Percentiles rank a stretch among this genome's conserved stretches.
Evolutionary conservation across 2,888 invertebrate species (phyloP).

Genomic region (Agriopis aurantiaria): DNA sequence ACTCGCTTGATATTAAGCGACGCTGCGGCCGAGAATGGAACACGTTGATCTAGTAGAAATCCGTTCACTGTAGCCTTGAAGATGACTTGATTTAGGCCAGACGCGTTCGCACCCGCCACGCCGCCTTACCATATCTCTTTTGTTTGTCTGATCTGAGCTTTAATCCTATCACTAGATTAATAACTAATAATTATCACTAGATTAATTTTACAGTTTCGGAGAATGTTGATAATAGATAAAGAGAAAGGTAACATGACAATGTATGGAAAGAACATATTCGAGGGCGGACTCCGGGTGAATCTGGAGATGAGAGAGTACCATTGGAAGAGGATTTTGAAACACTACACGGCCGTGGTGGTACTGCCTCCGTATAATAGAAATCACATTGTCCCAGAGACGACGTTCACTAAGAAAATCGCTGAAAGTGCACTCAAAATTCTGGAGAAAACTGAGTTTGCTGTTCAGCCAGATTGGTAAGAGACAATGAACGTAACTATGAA

Average conservation of each 20-base stretch:
- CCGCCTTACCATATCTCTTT: too few relatives aligned
- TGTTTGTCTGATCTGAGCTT: too few relatives aligned
- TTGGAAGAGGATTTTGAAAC: slow-evolving; percentile 74
- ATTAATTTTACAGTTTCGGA: slow-evolving; percentile 65
- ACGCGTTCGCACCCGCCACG: too few relatives aligned
- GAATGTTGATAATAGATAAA: slow-evolving; percentile 63
- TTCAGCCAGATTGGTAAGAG: slow-evolving; percentile 79
- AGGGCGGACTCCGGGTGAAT: slow-evolving; percentile 70
- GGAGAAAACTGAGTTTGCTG: slow-evolving; percentile 67
- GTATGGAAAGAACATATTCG: slow-evolving; percentile 70
- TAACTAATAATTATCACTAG: background rate
- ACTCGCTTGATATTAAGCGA: too few relatives aligned
- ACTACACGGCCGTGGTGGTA: slow-evolving; percentile 75
- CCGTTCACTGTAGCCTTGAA: too few relatives aligned
- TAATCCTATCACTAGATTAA: too few relatives aligned
- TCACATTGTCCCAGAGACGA: slow-evolving; percentile 60
- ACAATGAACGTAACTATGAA: too few relatives aligned
- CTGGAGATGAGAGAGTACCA: slow-evolving; percentile 71
- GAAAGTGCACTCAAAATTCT: slow-evolving; percentile 66
- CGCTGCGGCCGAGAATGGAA: too few relatives aligned
- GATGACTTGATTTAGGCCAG: too few relatives aligned
- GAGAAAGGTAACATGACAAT: slow-evolving; percentile 65
- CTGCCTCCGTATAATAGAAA: slow-evolving; percentile 67
- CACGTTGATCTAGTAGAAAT: too few relatives aligned
- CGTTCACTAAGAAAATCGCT: slow-evolving; percentile 70